Base-by-base conservation (phyloP, 2,888 invertebrate genomes). In the Ectemnius lituratus region DNA sequence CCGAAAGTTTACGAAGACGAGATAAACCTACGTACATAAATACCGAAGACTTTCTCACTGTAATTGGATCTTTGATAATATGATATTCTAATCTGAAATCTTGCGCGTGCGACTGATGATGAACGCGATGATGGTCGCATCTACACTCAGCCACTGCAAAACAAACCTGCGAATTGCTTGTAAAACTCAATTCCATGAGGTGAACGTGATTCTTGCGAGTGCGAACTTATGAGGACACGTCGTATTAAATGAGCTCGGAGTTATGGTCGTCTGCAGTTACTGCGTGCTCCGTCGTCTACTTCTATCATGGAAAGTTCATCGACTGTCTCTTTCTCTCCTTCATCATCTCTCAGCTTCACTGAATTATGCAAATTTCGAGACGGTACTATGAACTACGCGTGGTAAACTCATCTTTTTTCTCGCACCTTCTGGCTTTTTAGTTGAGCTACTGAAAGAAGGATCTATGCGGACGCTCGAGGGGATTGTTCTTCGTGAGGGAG, bases 221-320 rank as follows among this genome's bases (percentile, higher is more conserved):
- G 63, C 70, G 68, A 62, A 70, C 74, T 79, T 67, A 69, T 66
- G 75, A 74, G 52, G 16, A 46, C 63, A 67, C 70, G 70, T 77
- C 73, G 73, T 69, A 83, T 83, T 81, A 85, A 85, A 71, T 67
- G 81, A 79, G 79, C 84, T 84, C 69, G 71, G 73, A 84, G 84
- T 84, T 84, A 85, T 82, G 85, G 82, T 84, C 85, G 78, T 80
- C 76, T 70, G 67, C 79, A 84, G 84, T 85, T 85, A 76, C 78
- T 75, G 75, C 71, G 71, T 59, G 73, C 78, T 76, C 78, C 76
- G 79, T 84, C 75, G 72, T 70, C 52, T 70, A 60, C 37, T 11
- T 37, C 37, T 37, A 37, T 37, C 37, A 37, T 11, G 62, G 69
- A 72, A 78, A 78, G 63, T 78, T 80, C 73, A 67, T 77, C 68